Conservation (phyloP, 2,888 invertebrate species). For the Drosophila hawaiiensis region DNA sequence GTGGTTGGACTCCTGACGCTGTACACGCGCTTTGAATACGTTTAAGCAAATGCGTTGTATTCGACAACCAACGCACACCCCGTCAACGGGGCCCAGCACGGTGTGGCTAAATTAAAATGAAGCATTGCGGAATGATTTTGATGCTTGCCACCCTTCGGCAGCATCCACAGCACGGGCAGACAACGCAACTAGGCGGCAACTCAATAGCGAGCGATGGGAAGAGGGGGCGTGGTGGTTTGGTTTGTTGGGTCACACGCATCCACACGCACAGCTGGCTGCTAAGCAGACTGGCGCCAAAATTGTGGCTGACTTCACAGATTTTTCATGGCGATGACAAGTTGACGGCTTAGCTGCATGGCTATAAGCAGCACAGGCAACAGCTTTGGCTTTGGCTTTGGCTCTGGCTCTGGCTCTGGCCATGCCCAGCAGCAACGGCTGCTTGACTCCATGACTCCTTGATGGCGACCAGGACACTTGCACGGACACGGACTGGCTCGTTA, state of each 20-base stretch:
- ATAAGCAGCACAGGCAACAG: constrained; percentile 33
- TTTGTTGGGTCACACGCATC: constrained; percentile 63
- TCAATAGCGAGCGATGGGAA: not conserved
- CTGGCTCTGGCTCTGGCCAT: constrained; percentile 25
- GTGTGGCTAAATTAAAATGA: constrained; percentile 70
- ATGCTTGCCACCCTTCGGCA: constrained; percentile 16
- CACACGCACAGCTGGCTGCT: constrained; percentile 79
- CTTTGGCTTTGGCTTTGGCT: constrained; percentile 17
- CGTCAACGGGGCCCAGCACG: constrained; percentile 6
- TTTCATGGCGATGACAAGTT: constrained; percentile 75
- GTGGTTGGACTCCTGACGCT: constrained; percentile 41
- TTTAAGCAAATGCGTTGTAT: constrained; percentile 57
- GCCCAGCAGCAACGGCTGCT: constrained; percentile 38
- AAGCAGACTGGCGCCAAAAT: constrained; percentile 84
- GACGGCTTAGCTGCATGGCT: constrained; percentile 63
- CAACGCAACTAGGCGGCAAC: not conserved
- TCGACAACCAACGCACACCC: not conserved
- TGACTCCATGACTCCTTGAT: constrained; percentile 49
- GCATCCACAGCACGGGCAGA: not conserved
- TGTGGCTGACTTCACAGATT: constrained; percentile 83
- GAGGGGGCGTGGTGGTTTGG: not conserved
- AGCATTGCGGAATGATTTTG: constrained; percentile 73
- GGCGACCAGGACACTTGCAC: constrained; percentile 18
- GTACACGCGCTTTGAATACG: constrained; percentile 77
- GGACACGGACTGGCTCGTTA: constrained; percentile 63